Evolutionary conservation across 2,797 vertebrate genomes (phyloP), one percentile per base, ranked within the genome.

Genomic region (Paramormyrops hopkinsi): DNA sequence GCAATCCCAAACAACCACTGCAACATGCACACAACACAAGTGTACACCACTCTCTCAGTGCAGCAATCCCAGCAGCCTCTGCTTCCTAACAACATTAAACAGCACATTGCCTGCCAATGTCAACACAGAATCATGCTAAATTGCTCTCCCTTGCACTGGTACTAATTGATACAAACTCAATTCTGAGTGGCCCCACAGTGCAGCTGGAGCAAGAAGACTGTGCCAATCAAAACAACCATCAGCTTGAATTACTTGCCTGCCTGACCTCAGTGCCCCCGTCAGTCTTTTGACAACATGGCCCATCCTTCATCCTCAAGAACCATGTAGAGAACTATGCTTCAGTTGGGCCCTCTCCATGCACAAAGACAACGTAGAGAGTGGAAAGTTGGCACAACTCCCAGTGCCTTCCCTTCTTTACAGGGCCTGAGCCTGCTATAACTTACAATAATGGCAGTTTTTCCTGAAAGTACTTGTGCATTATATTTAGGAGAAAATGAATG

Each of bases 181-280:
- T 85, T 90, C 90, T 88, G 83, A 91, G 88, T 91, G 89, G 73
- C 89, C 93, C 84, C 87, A 90, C 92, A 90, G 89, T 91, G 92
- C 91, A 92, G 94, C 92, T 92, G 93, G 95, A 95, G 94, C 93
- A 94, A 91, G 91, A 89, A 90, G 88, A 89, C 91, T 90, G 88
- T 91, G 97, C 97, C 96, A 97, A 95, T 93, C 92, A 95, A 97
- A 98, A 96, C 95, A 96, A 93, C 92, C 94, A 93, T 96, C 94
- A 92, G 90, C 93, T 94, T 94, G 92, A 94, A 94, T 95, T 95
- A 94, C 91, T 90, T 91, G 93, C 92, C 89, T 91, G 92, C 92
- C 93, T 93, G 19, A 93, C 85, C 85, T 12, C 69, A 19, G 33
- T 17, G 25, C 88, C 69, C 88, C 69, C 11, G 59, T 87, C 88